Evolutionary conservation across 2,888 invertebrate genomes (phyloP), one percentile per base, ranked within the genome.

Genomic region (Colostygia pectinataria): DNA sequence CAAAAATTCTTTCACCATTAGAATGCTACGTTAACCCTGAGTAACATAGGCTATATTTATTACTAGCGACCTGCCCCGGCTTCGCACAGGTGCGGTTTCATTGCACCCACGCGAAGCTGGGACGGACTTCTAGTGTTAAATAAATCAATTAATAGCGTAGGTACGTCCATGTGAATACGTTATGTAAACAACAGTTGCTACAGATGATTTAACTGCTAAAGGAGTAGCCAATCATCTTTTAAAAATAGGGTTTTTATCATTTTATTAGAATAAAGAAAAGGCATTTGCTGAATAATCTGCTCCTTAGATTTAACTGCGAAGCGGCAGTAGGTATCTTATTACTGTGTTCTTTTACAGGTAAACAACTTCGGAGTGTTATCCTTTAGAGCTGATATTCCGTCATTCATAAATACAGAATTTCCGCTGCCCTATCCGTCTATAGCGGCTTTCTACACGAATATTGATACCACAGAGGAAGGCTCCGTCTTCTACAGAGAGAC

Each of bases 311-410:
- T n/a, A n/a, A n/a, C n/a, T n/a, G n/a, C n/a, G n/a, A n/a, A n/a
- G n/a, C n/a, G n/a, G n/a, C n/a, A n/a, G n/a, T n/a, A n/a, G n/a
- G n/a, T n/a, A n/a, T n/a, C n/a, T n/a, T n/a, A n/a, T n/a, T n/a
- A n/a, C n/a, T n/a, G n/a, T n/a, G n/a, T n/a, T n/a, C 2, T 29
- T 65, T 80, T 80, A 5, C 90, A 98, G 98, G 94, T 98, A 48
- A 98, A 98, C 81, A 94, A 94, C 71, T 97, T 96, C 83, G 98
- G 98, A 33, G 92, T 98, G 9, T 77, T 98, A 23, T 96, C 98
- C 4, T 98, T 98, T 77, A 92, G 95, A 73, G 94, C 96, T n/a
- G 96, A 97, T 63, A 94, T 98, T 57, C 93, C 96, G 4, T 92
- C 93, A 39, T 98, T 97, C 78, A 92, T 96, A 68, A 97, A 97